Evolutionary conservation across 2,888 invertebrate species (phyloP).

Genomic region (Cephalotes varians): DNA sequence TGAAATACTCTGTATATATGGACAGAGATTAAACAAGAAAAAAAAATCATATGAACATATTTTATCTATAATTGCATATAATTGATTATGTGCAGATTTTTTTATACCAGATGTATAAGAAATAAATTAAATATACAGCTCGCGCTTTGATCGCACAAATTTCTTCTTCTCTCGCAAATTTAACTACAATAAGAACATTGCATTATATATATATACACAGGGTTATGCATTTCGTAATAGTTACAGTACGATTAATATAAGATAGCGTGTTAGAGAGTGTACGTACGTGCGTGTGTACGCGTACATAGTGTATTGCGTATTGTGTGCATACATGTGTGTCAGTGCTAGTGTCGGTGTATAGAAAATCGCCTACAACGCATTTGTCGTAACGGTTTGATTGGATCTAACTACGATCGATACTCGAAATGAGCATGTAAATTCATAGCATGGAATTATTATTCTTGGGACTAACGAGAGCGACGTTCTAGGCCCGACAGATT

Average conservation of each 20-base stretch:
- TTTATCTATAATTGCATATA: no score
- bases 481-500: constrained; percentile 77
- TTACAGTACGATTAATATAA: constrained; percentile 82
- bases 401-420: constrained; percentile 78
- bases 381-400: constrained; percentile 77
- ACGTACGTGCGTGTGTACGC: constrained; percentile 71
- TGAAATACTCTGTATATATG: no score
- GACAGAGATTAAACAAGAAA: no score
- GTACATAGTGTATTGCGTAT: constrained; percentile 66
- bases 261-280: constrained; percentile 76
- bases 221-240: constrained; percentile 82
- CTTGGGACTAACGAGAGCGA: constrained; percentile 73
- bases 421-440: constrained; percentile 69
- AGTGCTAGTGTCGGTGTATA: constrained; percentile 73
- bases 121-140: constrained; percentile 78
- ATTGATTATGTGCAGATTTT: no score
- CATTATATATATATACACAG: constrained; percentile 79
- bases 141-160: constrained; percentile 40
- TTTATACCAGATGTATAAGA: constrained; percentile 50
- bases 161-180: constrained; percentile 72
- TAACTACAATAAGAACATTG: constrained; percentile 79
- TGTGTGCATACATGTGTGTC: constrained; percentile 60
- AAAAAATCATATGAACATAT: no score
- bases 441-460: constrained; percentile 66
- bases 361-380: constrained; percentile 83